Evolutionary conservation across 2,113 vertebrate species (phyloP).

Genomic region (Protobothrops flavoviridis): DNA sequence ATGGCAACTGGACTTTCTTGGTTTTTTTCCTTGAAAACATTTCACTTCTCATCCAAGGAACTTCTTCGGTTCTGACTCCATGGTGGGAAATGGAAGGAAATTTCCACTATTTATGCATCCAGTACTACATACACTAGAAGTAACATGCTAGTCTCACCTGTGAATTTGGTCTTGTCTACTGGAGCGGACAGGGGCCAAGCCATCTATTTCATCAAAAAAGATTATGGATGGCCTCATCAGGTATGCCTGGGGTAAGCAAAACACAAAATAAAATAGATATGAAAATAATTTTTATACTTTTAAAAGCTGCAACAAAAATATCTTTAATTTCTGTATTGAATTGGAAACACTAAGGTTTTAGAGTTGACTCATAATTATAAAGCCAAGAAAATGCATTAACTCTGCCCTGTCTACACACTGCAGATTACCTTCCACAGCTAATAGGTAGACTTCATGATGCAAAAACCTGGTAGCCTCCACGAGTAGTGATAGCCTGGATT

Average conservation of each 20-base stretch:
- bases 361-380: neutral
- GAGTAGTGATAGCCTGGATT: neutral
- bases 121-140: neutral
- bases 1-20: neutral
- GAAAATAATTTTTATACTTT: neutral
- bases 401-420: neutral
- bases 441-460: neutral
- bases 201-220: slow-evolving; percentile 99
- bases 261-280: neutral
- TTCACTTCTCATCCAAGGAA: neutral
- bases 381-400: neutral
- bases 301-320: neutral
- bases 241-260: slow-evolving; percentile 79
- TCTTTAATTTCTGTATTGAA: neutral
- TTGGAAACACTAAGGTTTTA: neutral
- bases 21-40: neutral
- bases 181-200: slow-evolving; percentile 96
- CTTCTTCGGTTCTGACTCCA: neutral
- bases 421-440: neutral
- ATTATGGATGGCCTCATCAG: slow-evolving; percentile 99
- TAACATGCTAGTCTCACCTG: slow-evolving; percentile 76
- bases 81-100: neutral
- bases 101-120: neutral
- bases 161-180: slow-evolving; percentile 99
- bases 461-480: neutral